Percentiles rank a stretch among this genome's conserved stretches.
Conservation (phyloP, 2,888 invertebrate genomes). For the Crepidodera aurea region DNA sequence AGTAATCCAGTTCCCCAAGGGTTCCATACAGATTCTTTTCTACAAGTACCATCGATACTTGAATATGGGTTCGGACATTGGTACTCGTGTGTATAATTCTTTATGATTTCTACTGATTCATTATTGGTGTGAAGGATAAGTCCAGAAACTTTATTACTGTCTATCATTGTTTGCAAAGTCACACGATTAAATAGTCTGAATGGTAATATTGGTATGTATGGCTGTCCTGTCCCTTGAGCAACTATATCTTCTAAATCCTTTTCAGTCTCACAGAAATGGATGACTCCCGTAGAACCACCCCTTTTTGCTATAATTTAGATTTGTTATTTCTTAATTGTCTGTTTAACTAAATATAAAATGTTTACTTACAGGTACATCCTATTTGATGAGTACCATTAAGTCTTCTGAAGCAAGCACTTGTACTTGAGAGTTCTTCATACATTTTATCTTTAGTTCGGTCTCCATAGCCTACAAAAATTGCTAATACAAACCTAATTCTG, state of each 20-base stretch:
- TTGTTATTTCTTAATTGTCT: no score
- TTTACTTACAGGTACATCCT: conserved; percentile 92
- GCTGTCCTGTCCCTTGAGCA: conserved; percentile 75
- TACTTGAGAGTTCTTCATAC: conserved; percentile 77
- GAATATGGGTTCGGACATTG: conserved; percentile 85
- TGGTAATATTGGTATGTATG: conserved; percentile 80
- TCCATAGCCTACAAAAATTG: conserved; percentile 59
- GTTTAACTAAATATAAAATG: no score
- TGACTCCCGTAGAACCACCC: conserved; percentile 84
- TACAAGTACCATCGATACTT: conserved; percentile 60
- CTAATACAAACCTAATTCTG: background rate
- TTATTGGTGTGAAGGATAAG: conserved; percentile 69
- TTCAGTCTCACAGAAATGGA: conserved; percentile 74
- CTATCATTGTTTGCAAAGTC: conserved; percentile 64
- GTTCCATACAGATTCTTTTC: conserved; percentile 74
- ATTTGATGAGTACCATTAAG: conserved; percentile 95
- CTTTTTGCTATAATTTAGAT: conserved; percentile 67
- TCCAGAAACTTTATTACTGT: conserved; percentile 70
- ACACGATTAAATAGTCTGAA: conserved; percentile 69
- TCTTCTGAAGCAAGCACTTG: conserved; percentile 84
- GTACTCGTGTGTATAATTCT: conserved; percentile 70
- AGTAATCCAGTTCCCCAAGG: conserved; percentile 77
- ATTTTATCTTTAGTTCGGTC: conserved; percentile 81
- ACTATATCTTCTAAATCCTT: conserved; percentile 80
- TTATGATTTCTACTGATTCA: conserved; percentile 48